These are phyloP conservation scores for Colaptes auratus DNA, from an alignment of 2,113 vertebrate species.

Conservation along the genomic window DNA sequence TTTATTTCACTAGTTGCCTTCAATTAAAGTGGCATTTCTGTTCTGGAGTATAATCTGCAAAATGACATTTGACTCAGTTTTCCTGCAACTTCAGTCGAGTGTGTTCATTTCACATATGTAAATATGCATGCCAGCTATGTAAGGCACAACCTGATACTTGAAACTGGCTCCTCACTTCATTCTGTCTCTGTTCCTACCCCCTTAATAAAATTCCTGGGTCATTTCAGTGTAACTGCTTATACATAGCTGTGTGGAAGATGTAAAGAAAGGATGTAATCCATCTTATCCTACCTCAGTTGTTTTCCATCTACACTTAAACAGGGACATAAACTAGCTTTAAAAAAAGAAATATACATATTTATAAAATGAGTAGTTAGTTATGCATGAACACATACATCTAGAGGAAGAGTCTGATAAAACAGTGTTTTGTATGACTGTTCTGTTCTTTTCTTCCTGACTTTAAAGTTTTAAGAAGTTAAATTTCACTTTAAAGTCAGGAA, in stretches of 20 bases:
- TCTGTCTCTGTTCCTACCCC: background rate
- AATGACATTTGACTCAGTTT: slow-evolving; percentile 34
- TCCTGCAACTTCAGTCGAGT: background rate
- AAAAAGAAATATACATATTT: background rate
- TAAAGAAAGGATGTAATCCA: background rate
- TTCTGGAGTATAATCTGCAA: slow-evolving; percentile 46
- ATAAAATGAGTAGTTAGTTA: background rate
- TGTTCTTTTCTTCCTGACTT: too few relatives aligned
- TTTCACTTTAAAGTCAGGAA: background rate
- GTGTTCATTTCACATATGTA: slow-evolving; percentile 9
- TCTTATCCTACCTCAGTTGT: background rate
- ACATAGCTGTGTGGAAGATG: background rate
- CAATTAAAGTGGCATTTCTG: slow-evolving; percentile 54
- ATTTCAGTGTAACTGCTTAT: background rate
- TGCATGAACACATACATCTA: background rate
- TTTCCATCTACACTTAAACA: background rate
- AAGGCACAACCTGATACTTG: background rate
- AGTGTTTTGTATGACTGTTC: background rate
- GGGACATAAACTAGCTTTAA: background rate
- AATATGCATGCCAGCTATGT: background rate
- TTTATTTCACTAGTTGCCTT: slow-evolving; percentile 52
- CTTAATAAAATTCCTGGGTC: background rate
- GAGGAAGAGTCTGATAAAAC: background rate
- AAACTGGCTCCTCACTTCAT: background rate
- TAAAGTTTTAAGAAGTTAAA: background rate